Conservation (phyloP, 2,797 vertebrate species). For the Characodon lateralis region DNA sequence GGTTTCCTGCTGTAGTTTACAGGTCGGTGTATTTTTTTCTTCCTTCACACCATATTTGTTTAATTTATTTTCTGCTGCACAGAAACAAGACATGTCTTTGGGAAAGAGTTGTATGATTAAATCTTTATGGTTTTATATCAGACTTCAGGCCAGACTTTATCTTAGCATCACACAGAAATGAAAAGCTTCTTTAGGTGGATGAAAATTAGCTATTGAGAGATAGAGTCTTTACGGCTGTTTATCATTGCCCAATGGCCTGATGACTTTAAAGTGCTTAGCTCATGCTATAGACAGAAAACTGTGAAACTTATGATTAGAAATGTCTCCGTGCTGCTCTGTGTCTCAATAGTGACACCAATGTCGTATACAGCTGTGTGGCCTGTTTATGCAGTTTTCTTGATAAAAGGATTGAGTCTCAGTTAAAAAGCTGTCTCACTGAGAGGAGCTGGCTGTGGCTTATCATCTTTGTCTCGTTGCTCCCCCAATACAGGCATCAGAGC, state of each 20-base stretch:
- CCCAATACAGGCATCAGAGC: conserved; percentile 86
- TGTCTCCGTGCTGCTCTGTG: background rate
- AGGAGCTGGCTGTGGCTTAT: no score
- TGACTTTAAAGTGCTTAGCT: background rate
- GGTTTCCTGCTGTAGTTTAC: conserved; percentile 94
- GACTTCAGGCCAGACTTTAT: background rate
- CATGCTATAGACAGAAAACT: background rate
- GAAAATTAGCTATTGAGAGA: conserved; percentile 14
- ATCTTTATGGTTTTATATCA: conserved; percentile 11
- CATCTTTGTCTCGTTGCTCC: background rate
- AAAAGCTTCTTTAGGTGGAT: conserved; percentile 2
- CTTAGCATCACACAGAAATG: background rate
- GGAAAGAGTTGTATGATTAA: conserved; percentile 13
- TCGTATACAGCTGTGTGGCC: background rate
- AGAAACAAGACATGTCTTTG: conserved; percentile 11
- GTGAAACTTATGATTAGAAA: no score
- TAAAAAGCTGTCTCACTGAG: background rate
- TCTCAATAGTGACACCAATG: background rate
- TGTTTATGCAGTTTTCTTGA: background rate
- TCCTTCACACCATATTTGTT: conserved; percentile 6
- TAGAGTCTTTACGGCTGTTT: conserved; percentile 20
- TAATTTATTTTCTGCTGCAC: conserved; percentile 11
- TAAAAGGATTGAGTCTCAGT: background rate
- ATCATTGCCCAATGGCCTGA: background rate
- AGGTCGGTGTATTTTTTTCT: conserved; percentile 82